Percentiles rank a stretch among this genome's conserved stretches.
Conservation (phyloP, 2,888 invertebrate genomes). For the Dusona sp. region DNA sequence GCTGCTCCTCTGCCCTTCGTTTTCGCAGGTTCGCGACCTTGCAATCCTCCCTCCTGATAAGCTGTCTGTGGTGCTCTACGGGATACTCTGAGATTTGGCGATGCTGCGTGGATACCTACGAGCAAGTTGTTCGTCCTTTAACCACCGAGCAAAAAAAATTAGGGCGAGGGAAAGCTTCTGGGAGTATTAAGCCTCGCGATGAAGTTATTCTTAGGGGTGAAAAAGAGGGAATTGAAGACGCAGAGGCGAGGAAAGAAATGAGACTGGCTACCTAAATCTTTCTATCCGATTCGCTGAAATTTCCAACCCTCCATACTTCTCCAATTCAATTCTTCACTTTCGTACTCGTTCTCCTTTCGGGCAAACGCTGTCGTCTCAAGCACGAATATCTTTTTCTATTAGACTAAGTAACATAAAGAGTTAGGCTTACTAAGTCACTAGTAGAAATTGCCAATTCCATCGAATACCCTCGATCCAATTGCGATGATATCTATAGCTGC, state of each 20-base stretch:
- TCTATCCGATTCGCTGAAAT: conserved; percentile 28
- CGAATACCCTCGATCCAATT: not conserved
- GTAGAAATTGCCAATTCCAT: not conserved
- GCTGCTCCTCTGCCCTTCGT: conserved; percentile 72
- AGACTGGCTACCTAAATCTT: conserved; percentile 4
- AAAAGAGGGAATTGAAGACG: conserved; percentile 16
- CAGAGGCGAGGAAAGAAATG: not conserved
- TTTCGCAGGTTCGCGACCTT: conserved; percentile 65
- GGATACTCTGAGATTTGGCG: conserved; percentile 10
- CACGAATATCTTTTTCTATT: not conserved
- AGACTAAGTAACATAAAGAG: not conserved
- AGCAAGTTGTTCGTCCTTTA: conserved; percentile 22
- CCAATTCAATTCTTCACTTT: not conserved
- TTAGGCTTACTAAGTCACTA: not conserved
- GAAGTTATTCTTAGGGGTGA: conserved; percentile 14
- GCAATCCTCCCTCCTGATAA: conserved; percentile 39
- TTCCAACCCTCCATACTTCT: conserved; percentile 14
- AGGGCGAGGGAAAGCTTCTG: conserved; percentile 18
- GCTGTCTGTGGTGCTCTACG: conserved; percentile 32
- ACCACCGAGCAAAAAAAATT: conserved; percentile 4
- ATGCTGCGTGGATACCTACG: conserved; percentile 32
- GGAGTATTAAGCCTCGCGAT: conserved; percentile 18
- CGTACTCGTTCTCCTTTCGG: not conserved
- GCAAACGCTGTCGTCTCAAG: not conserved
- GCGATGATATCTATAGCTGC: too few species aligned